Evolutionary conservation across 2,797 vertebrate genomes (phyloP), one percentile per base, ranked within the genome.

Genomic region (Lindbergichthys nudifrons): DNA sequence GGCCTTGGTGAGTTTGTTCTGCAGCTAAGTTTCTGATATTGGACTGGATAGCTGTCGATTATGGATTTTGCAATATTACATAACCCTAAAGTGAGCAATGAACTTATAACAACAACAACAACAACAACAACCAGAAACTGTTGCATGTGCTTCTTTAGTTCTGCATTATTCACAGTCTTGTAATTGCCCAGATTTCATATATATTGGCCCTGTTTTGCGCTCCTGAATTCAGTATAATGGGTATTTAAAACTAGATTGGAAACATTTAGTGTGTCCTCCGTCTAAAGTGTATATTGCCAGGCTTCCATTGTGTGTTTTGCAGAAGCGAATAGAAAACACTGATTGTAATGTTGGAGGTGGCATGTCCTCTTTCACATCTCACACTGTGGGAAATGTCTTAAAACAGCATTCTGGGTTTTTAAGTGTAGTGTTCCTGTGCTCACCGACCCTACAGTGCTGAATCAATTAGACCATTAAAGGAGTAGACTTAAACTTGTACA

Each of bases 1-100:
- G 79, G 84, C 85, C 82, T 82, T 51, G 18, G 18, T 70, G 43
- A 71, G 69, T 68, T 79, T 70, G 26, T 52, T 53, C 9, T 70
- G 61, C n/a, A 23, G 36, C 18, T 5, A 30, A 50, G 18, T 69
- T 65, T 62, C 19, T 73, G 3, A 23, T 66, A 48, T 70, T 50
- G 70, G 16, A 14, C 26, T 53, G 18, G 6, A 60, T 43, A 5
- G 1, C 5, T 30, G 11, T 60, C 4, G 18, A 39, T 65, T 21
- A 54, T 10, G 30, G 48, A 6, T 60, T 8, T n/a, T 45, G n/a
- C 21, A 18, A 26, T 39, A 39, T 47, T 50, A 63, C 14, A 46
- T 10, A 7, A 7, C 21, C 5, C 32, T 10, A 19, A 30, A 19
- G 14, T 64, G 41, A 61, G 32, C 10, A 10, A 13, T 15, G 26